phyloP scores from a whole-genome alignment of 2,113 vertebrate species.

The Chaetorhynchus papuensis region DNA sequence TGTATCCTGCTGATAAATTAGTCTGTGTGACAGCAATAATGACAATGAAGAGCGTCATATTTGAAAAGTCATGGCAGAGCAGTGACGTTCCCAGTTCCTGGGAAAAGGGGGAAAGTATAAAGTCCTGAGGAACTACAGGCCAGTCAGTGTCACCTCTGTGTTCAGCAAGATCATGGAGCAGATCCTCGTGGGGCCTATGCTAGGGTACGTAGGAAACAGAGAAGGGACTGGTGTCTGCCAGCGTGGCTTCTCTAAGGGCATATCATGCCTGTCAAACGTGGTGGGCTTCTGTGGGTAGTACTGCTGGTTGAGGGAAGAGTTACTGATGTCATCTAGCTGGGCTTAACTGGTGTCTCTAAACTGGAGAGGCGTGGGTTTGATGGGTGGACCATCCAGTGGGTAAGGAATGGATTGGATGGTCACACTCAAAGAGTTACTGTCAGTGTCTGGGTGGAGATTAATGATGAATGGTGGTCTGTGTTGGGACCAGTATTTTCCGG shows the following conservation, averaged over 20 bases:
- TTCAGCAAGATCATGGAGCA: neutral
- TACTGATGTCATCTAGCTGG: neutral
- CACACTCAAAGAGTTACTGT: neutral
- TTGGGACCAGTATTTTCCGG: neutral
- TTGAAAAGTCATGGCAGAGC: neutral
- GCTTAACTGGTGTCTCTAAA: neutral
- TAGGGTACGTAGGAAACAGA: neutral
- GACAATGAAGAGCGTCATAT: neutral
- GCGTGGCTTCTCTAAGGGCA: neutral
- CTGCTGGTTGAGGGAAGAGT: neutral
- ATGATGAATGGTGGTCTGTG: rapidly evolving
- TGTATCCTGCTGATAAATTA: neutral
- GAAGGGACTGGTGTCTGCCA: no score
- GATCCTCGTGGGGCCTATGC: neutral
- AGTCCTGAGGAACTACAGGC: neutral
- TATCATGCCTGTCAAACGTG: neutral
- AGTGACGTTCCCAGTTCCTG: neutral
- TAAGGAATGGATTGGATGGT: neutral
- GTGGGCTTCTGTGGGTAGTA: neutral
- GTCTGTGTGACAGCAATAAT: neutral
- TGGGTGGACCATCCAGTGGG: rapidly evolving
- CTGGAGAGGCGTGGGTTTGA: neutral
- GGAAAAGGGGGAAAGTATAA: neutral
- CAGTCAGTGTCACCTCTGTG: neutral
- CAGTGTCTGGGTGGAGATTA: neutral